Evolutionary conservation across 2,797 vertebrate species (phyloP), one percentile per base, ranked within the genome.

Genomic region (Acrossocheilus fasciatus): DNA sequence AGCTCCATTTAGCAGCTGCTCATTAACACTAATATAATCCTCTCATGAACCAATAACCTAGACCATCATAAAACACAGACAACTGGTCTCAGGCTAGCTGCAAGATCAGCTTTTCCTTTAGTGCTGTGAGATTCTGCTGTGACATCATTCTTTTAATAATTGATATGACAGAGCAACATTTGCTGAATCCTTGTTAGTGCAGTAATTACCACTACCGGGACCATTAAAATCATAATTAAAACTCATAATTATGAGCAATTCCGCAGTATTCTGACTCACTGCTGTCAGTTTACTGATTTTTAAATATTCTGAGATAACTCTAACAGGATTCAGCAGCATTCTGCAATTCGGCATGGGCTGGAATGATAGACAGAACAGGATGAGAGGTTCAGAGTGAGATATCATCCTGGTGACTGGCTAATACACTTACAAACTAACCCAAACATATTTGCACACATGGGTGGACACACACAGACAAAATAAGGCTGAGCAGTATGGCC

Each of bases 41-140:
- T 59, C 39, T 54, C 23, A 9, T 34, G 70, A 82, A 64, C 54
- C 47, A 57, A 69, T 72, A 82, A 39, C 50, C 68, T 52, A 41
- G 23, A 54, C 47, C 52, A 50, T 52, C 57, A 77, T 68, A 77
- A 77, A 66, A 26, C 26, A 69, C 15, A 66, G 59, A 17, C 30
- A 76, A 76, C 23, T 26, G 30, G 43, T 76, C 43, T 76, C 59
- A n/a, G 1, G 1, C 64, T 45, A 15, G 26, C 54, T 6, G 54
- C 62, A 85, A 78, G 10, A 78, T 70, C 83, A 85, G 83, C 75
- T 57, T 70, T 62, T 78, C 17, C n/a, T 84, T 39, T 18, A 69
- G 47, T 54, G 47, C 74, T 54, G 6, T 39, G 47, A 30, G 74
- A 68, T 68, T 78, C 72, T 76, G 45, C 83, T 43, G 45, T 78